Conservation (phyloP, 2,888 invertebrate species). For the Apotomis capreana region DNA sequence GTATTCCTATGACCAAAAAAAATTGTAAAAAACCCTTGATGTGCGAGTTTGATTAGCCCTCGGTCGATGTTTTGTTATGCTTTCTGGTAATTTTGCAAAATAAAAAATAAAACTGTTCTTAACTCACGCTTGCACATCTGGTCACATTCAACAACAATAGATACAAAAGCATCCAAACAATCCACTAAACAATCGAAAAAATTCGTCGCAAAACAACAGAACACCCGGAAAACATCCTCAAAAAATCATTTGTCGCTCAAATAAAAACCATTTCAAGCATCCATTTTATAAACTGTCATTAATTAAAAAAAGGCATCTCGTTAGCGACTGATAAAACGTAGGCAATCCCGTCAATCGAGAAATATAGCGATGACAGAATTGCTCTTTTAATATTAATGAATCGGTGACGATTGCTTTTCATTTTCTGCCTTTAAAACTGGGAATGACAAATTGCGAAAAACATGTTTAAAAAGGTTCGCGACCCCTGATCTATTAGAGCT, state of each 20-base stretch:
- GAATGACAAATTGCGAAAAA: conserved; percentile 14
- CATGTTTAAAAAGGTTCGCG: background rate
- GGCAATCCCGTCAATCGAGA: conserved; percentile 25
- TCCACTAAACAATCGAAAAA: background rate
- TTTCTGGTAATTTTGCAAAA: no score
- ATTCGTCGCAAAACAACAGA: background rate
- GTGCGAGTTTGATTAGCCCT: no score
- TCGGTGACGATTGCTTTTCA: conserved; percentile 25
- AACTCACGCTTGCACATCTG: no score
- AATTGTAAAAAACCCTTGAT: no score
- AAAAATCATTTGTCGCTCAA: background rate
- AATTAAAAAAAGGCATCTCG: conserved; percentile 40
- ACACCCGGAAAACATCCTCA: background rate
- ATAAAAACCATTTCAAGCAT: background rate
- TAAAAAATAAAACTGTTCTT: no score
- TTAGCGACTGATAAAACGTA: conserved; percentile 23
- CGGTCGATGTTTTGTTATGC: no score
- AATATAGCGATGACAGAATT: conserved; percentile 31
- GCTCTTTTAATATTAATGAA: conserved; percentile 37
- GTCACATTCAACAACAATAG: no score
- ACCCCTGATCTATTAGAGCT: background rate
- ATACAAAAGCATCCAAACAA: no score
- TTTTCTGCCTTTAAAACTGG: conserved; percentile 9
- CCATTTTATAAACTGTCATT: conserved; percentile 28
- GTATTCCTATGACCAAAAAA: no score